Evolutionary conservation across 2,888 invertebrate species (phyloP), one percentile per base, ranked within the genome.

Genomic region (Sussaba pulchella): DNA sequence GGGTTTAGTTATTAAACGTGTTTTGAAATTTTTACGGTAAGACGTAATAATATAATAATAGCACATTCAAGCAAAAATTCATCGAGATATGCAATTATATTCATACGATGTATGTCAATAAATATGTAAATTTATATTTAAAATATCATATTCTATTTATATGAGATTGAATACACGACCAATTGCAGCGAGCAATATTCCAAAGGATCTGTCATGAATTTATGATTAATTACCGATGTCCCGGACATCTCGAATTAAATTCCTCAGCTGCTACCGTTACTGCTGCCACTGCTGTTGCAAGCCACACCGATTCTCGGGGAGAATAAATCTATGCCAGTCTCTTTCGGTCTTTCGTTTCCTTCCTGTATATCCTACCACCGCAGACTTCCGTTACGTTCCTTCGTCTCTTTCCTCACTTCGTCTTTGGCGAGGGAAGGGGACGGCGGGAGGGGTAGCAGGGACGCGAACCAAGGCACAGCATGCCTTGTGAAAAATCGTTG

Each of bases 281-380:
- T 63, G 43, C 26, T 45, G 57, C 70, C 43, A 12, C 57, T 45
- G 43, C 41, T 52, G 10, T 31, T 69, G 41, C 50, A 57, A 24
- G 45, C 59, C 54, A 59, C 80, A 82, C 70, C 80, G 64, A 78
- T 83, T 82, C 70, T 63, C 82, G 43, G n/a, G 70, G 70, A 67
- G 31, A 78, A 83, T 83, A 82, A 82, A 82, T 82, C 70, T 73
- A 63, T 77, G 75, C 63, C 63, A 59, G 74, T 77, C 54, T 72
- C 63, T 31, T 57, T 74, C 72, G 50, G 43, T 61, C 59, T 70
- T 78, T 41, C 41, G 31, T 59, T 71, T 59, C 63, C 63, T 43
- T 63, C 57, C 26, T 31, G 57, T 57, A 41, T 12, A 41, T 52
- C 52, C 31, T 26, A 9, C 70, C 26, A 19, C 9, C 31, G 43